Evolutionary conservation across 2,888 invertebrate species (phyloP).

Genomic region (Apamea sordens): DNA sequence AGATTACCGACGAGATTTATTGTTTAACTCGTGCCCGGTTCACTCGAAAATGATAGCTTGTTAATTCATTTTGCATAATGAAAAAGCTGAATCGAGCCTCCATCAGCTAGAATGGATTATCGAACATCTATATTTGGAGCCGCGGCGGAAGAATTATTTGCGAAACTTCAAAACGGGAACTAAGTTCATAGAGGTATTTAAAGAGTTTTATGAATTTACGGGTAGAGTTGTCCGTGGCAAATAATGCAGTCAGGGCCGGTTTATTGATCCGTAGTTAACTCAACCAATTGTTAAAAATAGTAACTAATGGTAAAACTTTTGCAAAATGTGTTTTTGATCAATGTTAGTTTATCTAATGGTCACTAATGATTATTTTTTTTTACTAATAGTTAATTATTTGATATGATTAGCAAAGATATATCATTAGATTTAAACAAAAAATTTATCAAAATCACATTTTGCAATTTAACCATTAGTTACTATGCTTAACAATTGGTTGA

Average conservation of each 20-base stretch:
- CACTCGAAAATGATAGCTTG: conserved; percentile 49
- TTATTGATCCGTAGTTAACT: no score
- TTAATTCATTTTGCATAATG: conserved; percentile 60
- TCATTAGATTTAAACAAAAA: no score
- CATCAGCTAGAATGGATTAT: conserved; percentile 26
- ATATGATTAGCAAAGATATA: no score
- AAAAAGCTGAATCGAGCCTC: conserved; percentile 36
- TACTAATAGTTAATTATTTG: no score
- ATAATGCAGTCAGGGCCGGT: conserved; percentile 14
- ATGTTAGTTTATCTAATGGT: no score
- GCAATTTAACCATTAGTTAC: no score
- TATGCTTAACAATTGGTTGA: no score
- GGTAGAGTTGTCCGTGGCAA: conserved; percentile 2
- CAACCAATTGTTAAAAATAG: no score
- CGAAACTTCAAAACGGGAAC: conserved; percentile 4
- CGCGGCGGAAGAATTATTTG: conserved; percentile 16
- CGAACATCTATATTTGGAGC: conserved; percentile 33
- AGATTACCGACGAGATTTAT: conserved; percentile 57
- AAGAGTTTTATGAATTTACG: conserved; percentile 19
- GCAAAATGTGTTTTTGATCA: no score
- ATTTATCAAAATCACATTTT: no score
- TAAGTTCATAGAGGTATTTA: conserved; percentile 15
- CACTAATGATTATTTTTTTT: no score
- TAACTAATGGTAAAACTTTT: no score
- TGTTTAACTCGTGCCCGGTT: conserved; percentile 33